phyloP scores from a whole-genome alignment of 2,113 vertebrate genomes.

The Calidris pygmaea region DNA sequence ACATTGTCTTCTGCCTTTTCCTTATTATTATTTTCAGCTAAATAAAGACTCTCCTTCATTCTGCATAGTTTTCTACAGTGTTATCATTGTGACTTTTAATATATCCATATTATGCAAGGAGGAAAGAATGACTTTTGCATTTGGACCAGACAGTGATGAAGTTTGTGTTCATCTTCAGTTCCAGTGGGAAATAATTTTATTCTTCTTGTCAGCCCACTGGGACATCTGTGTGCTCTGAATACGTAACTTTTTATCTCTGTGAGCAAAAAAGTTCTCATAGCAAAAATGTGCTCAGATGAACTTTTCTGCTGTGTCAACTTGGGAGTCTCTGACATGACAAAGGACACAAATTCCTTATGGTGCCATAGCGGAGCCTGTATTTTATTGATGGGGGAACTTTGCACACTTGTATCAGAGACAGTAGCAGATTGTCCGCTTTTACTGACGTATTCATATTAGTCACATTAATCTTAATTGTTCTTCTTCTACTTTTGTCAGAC shows the following conservation, averaged over 20 bases:
- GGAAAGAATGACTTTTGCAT: neutral
- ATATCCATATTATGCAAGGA: neutral
- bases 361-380: neutral
- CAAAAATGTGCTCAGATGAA: neutral
- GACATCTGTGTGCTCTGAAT: neutral
- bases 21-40: neutral
- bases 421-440: neutral
- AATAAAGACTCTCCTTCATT: neutral
- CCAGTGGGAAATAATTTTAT: neutral
- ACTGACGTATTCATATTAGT: neutral
- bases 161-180: neutral
- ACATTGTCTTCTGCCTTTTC: neutral
- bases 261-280: neutral
- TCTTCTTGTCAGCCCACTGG: neutral
- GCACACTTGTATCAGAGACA: neutral
- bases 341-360: neutral
- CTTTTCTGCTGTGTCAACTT: neutral
- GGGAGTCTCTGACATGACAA: neutral
- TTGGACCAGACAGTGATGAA: slow-evolving; percentile 1
- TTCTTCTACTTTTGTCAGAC: neutral
- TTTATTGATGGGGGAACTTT: neutral
- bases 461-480: neutral
- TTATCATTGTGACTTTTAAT: neutral
- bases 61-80: neutral
- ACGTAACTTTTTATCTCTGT: neutral